Base-by-base conservation (phyloP, 2,797 vertebrate genomes). In the Cephalopachus bancanus region DNA sequence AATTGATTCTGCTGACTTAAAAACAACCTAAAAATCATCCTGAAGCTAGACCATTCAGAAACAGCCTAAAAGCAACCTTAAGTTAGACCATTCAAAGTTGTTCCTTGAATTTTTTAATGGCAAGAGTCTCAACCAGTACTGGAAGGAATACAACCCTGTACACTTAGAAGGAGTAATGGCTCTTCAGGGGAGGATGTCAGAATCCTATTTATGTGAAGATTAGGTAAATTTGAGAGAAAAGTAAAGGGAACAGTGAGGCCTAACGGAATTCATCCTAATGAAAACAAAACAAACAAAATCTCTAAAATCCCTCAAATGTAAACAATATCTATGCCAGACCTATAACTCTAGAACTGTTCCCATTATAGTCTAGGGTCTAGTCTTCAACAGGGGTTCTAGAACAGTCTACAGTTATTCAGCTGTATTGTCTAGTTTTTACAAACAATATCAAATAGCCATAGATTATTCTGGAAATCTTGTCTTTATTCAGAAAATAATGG, bases 1-100 rank as follows among this genome's bases (percentile, higher is more conserved):
- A 94, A 81, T 67, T 96, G 57, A 78, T 94, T 96, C 91, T 97
- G 28, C 75, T 96, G 55, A 96, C 95, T 83, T 92, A 96, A 91
- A 97, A 96, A 44, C 93, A 84, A 76, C 94, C 76, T 3, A 92
- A 81, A 88, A 37, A 37, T 37, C 37, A 37, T 37, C 37, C 37
- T 37, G 37, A 37, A 37, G 37, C 37, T 37, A 37, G 37, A 37
- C 37, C 37, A 37, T 37, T 37, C 37, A 37, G 37, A 37, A 37
- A 37, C 37, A 37, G 3, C 37, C 37, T 37, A 37, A 37, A 37
- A 37, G 37, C 37, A 37, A 37, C 37, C 37, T 37, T 37, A 37
- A 37, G 37, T 37, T 0, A 59, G 30, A 30, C 33, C 69, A 26
- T 22, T 26, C 10, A 26, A 51, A 33, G 33, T 24, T 62, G 22